Base-by-base conservation (phyloP, 2,888 invertebrate genomes). In the Drosophila dives region DNA sequence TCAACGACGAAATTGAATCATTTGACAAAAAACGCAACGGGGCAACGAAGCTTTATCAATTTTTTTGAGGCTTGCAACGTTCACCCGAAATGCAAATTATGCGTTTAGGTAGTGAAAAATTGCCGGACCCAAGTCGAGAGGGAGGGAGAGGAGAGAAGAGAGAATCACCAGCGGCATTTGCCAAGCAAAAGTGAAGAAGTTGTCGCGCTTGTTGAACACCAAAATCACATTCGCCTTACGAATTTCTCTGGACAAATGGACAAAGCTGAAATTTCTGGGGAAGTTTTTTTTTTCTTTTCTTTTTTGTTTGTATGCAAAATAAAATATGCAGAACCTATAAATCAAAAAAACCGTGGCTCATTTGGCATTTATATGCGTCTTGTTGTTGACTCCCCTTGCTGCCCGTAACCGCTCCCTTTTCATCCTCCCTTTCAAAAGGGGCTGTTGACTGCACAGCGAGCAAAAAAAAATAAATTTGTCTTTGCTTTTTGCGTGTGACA, bases 1-100 rank as follows among this genome's bases (percentile, higher is more conserved):
- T 79, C 83, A 74, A 82, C 70, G 75, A 49, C 59, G 83, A 90
- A 86, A 86, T 90, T 90, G 90, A 86, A 90, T 86, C 90, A 86
- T 90, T 88, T 85, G 90, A 81, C 88, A 85, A 87, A 81, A 83
- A 63, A 51, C 29, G 58, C 64, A 66, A 69, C 65, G 62, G 51
- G 50, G 77, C 77, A 64, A 75, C 75, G 80, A 67, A 67, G 80
- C 76, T 68, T 81, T 82, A 82, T 82, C 83, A 82, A 80, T 80
- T 76, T 80, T 75, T 42, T 1, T 26, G 59, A 11, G 55, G n/a
- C 59, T 33, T 64, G 60, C 58, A 60, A 60, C 32, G 60, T 82
- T 80, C 64, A 32, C 55, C 51, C 48, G 76, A 86, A 89, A 79
- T 76, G 88, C 81, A 84, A 84, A 83, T 88, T 79, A 82, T 88